Percentiles rank a stretch among this genome's conserved stretches.
These are phyloP conservation scores for cattle (Bos taurus) DNA, from an alignment of 2,113 vertebrate genomes.

Conservation along the genomic window ARS-UCD2.0 NC_037331.1:91759001-91759500, in stretches of 20 bases:
- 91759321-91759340: conserved; percentile 26
- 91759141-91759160: background rate
- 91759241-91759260: background rate
- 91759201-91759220: background rate
- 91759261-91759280: background rate
- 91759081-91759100: background rate
- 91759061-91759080: background rate
- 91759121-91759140: background rate
- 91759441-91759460: background rate
- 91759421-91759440: background rate
- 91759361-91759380: conserved; percentile 26
- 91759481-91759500: background rate
- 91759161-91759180: background rate
- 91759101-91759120: background rate
- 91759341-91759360: conserved; percentile 8
- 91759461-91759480: conserved; percentile 21
- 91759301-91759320: background rate
- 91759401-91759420: conserved; percentile 32
- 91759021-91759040: background rate
- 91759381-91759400: background rate
- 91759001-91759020: background rate
- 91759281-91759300: conserved; percentile 25
- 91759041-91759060: background rate
- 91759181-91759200: background rate
- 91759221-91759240: background rate